A percentile compares a stretch with the other conserved stretches of the same genome.
These are phyloP conservation scores for Dicerorhinus sumatrensis DNA, from an alignment of 2,113 vertebrate species.

Conservation along the genomic window DNA sequence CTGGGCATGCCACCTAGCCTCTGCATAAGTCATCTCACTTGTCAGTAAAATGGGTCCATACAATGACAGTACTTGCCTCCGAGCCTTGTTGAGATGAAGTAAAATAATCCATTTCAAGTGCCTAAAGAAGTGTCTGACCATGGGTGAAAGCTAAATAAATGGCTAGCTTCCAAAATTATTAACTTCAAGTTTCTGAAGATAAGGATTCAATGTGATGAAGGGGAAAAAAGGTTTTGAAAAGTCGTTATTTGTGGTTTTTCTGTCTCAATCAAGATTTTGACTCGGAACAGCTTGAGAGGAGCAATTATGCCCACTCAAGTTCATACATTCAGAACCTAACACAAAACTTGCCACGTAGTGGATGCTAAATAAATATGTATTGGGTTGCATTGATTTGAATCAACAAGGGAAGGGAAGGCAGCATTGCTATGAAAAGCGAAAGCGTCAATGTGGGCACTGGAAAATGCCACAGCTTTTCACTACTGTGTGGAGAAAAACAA, in stretches of 20 bases:
- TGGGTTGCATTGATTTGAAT: not conserved
- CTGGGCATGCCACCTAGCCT: not conserved
- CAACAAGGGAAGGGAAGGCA: not conserved
- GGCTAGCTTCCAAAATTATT: not conserved
- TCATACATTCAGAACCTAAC: not conserved
- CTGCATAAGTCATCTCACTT: not conserved
- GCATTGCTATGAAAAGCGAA: not conserved
- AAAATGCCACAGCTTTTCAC: slow-evolving; percentile 68
- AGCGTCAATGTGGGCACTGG: not conserved
- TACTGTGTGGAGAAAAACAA: slow-evolving; percentile 51
- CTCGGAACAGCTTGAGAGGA: not conserved
- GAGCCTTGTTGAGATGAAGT: not conserved
- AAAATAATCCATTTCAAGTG: not conserved
- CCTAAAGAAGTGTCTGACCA: not conserved
- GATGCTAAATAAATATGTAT: not conserved
- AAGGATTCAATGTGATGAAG: not conserved
- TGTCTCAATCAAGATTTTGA: not conserved
- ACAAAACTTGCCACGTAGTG: not conserved
- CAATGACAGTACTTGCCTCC: not conserved
- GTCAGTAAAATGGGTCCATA: not conserved
- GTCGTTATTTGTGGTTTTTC: not conserved
- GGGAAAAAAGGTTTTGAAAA: not conserved
- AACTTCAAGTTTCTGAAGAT: not conserved
- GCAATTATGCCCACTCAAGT: not conserved
- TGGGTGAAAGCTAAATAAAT: not conserved